Evolutionary conservation across 2,797 vertebrate genomes (phyloP).

Genomic region (Myotis vivesi): DNA sequence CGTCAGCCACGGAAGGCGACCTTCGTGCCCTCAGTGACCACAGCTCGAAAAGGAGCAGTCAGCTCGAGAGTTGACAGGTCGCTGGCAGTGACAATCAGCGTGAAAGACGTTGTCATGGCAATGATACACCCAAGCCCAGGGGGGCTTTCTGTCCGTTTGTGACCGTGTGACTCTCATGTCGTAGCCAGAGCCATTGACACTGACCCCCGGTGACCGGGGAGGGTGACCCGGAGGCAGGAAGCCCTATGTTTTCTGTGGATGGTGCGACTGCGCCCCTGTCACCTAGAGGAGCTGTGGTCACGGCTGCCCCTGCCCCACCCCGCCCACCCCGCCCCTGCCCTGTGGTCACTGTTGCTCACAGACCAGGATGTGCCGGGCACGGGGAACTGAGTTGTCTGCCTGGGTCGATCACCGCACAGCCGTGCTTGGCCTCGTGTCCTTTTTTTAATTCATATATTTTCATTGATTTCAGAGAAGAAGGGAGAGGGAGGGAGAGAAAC

Average conservation of each 20-base stretch:
- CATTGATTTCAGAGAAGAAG: too few species aligned
- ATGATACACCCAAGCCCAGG: rapidly evolving
- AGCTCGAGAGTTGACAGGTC: too few species aligned
- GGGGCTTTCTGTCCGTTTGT: background rate
- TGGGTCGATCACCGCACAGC: rapidly evolving
- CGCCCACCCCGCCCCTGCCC: background rate
- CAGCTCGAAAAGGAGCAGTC: too few species aligned
- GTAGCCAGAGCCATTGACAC: background rate
- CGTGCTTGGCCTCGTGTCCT: background rate
- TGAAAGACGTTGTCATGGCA: rapidly evolving
- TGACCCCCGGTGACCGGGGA: background rate
- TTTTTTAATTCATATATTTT: too few species aligned
- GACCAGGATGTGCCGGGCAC: background rate
- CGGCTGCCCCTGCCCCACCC: too few species aligned
- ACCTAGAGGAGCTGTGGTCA: too few species aligned
- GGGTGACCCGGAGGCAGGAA: background rate
- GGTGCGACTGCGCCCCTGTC: rapidly evolving
- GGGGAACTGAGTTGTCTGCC: rapidly evolving
- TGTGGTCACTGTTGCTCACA: rapidly evolving
- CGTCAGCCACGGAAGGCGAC: background rate
- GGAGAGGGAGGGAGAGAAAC: too few species aligned
- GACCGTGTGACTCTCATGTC: too few species aligned
- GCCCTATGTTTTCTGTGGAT: too few species aligned
- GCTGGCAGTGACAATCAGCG: background rate
- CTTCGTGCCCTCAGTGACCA: too few species aligned